phyloP scores from a whole-genome alignment of 92 coral and sea anemone species.

The Actinernus sp. region DNA sequence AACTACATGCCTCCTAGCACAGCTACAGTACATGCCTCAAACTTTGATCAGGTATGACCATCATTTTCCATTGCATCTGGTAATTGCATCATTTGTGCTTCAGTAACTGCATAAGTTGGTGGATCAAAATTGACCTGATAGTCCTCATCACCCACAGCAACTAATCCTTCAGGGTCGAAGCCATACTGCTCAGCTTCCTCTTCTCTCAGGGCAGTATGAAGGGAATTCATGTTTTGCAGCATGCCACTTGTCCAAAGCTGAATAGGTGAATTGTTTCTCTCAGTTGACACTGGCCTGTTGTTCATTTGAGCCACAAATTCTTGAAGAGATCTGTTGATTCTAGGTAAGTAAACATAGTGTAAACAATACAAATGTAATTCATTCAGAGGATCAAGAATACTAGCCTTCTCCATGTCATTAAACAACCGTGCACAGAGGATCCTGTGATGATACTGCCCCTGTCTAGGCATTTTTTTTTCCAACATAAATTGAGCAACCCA shows the following conservation, averaged over 20 bases:
- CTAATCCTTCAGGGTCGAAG: conserved; percentile 67
- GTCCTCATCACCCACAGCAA: conserved; percentile 62
- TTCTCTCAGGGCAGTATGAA: conserved; percentile 65
- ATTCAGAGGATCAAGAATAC: conserved; percentile 65
- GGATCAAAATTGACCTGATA: conserved; percentile 65
- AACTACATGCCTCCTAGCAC: too few relatives aligned
- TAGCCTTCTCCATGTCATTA: conserved; percentile 46
- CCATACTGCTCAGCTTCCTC: conserved; percentile 66
- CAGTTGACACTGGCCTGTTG: conserved; percentile 88
- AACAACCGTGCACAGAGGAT: conserved; percentile 59
- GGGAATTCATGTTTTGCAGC: conserved; percentile 77
- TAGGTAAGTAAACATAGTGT: conserved; percentile 63
- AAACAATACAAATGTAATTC: conserved; percentile 65
- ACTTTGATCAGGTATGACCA: too few relatives aligned
- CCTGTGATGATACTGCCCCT: conserved; percentile 80
- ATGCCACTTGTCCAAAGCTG: conserved; percentile 83
- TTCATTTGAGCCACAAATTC: conserved; percentile 73
- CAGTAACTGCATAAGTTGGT: conserved; percentile 58
- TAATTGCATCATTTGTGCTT: conserved; percentile 25
- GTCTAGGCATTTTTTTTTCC: conserved; percentile 35
- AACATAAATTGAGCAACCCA: conserved; percentile 66
- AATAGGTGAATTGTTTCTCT: conserved; percentile 70
- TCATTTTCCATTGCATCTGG: conserved; percentile 73
- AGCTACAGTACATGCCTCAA: too few relatives aligned
- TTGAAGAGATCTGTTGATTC: conserved; percentile 65